phyloP scores from a whole-genome alignment of 2,888 invertebrate genomes.

The Pseudeuparius sepicola region DNA sequence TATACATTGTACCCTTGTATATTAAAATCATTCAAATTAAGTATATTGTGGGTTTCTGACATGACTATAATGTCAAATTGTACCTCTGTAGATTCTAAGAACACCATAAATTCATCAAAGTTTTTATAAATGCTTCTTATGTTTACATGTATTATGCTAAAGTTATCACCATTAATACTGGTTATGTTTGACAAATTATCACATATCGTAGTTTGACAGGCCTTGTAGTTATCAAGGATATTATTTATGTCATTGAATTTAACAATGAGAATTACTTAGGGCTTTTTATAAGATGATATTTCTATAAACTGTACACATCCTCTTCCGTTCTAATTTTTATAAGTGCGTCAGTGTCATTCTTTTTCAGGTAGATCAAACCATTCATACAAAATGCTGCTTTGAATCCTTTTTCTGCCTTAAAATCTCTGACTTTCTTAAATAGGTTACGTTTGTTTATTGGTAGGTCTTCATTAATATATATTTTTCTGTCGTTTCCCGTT shows the following conservation, averaged over 20 bases:
- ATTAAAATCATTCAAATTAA: no score
- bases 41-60: no score
- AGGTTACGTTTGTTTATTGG: slow-evolving; percentile 8
- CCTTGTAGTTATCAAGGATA: slow-evolving; percentile 10
- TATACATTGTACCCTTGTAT: no score
- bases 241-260: slow-evolving; percentile 11
- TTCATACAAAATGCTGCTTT: slow-evolving; percentile 10
- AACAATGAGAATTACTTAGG: background rate
- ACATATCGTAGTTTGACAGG: slow-evolving; percentile 5
- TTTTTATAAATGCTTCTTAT: no score
- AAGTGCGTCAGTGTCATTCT: slow-evolving; percentile 9
- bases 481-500: slow-evolving; percentile 12
- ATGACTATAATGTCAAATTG: no score
- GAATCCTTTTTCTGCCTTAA: slow-evolving; percentile 10
- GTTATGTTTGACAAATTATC: slow-evolving; percentile 9
- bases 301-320: slow-evolving; percentile 7
- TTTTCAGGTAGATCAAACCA: slow-evolving; percentile 13
- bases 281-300: background rate
- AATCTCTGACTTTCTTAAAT: slow-evolving; percentile 11
- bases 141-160: slow-evolving; percentile 10
- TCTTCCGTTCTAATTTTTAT: slow-evolving; percentile 11
- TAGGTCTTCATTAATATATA: slow-evolving; percentile 13
- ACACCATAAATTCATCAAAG: slow-evolving; percentile 12
- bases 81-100: slow-evolving; percentile 10
- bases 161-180: slow-evolving; percentile 3